Conservation (phyloP, 2,888 invertebrate species). For the Lasius platythorax region DNA sequence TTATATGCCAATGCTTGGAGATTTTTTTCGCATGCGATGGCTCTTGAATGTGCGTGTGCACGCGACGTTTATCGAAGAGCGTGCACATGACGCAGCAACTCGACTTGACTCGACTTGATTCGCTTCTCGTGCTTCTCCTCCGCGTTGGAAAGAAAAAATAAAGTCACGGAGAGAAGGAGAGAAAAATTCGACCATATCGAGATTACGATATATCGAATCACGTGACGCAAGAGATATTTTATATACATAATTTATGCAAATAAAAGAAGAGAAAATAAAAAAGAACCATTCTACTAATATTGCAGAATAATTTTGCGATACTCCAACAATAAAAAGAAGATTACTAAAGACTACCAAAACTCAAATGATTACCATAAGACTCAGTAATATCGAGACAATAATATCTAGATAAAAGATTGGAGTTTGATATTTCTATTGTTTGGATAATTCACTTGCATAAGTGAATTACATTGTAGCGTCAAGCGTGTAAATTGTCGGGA, state of each 20-base stretch:
- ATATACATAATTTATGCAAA: neutral
- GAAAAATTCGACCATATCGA: conserved; percentile 46
- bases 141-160: conserved; percentile 5
- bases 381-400: conserved; percentile 11
- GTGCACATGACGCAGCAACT: conserved; percentile 62
- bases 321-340: neutral
- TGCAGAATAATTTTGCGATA: neutral
- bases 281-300: neutral
- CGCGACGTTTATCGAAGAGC: conserved; percentile 66
- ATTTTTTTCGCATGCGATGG: conserved; percentile 57
- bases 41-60: conserved; percentile 62
- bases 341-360: too few relatives aligned
- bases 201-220: conserved; percentile 11
- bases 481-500: conserved; percentile 17
- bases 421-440: conserved; percentile 22
- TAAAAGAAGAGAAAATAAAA: neutral
- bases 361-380: neutral
- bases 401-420: conserved; percentile 19
- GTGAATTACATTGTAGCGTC: conserved; percentile 32
- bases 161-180: conserved; percentile 6
- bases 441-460: conserved; percentile 6
- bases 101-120: conserved; percentile 29
- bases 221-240: neutral
- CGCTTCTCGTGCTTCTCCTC: conserved; percentile 19
- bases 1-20: conserved; percentile 54